Conservation (phyloP, 2,797 vertebrate species). For the Alfaro cultratus region DNA sequence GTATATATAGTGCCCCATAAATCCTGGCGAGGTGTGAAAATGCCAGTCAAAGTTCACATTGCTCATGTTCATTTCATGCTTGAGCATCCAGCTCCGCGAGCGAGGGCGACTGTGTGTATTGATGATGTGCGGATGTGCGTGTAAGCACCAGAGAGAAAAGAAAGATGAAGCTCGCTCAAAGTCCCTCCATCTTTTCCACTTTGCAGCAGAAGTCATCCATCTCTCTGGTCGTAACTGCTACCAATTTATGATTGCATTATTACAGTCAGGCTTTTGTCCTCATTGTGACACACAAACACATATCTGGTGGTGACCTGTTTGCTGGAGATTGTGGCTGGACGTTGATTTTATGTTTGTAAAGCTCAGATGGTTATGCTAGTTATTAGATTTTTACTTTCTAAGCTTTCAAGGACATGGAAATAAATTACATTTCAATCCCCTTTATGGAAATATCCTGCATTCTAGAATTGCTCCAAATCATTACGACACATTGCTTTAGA, state of each 20-base stretch:
- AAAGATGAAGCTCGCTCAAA: conserved; percentile 60
- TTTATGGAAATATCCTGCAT: conserved; percentile 11
- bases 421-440: background rate
- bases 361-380: conserved; percentile 16
- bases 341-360: conserved; percentile 31
- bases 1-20: conserved; percentile 75
- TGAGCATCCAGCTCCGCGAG: conserved; percentile 67
- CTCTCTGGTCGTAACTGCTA: conserved; percentile 73
- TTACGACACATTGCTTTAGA: background rate
- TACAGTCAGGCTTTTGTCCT: conserved; percentile 63
- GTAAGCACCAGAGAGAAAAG: conserved; percentile 64
- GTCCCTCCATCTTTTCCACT: conserved; percentile 68
- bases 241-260: conserved; percentile 77
- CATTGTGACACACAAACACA: conserved; percentile 29
- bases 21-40: conserved; percentile 71
- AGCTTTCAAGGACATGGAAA: background rate
- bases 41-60: conserved; percentile 81
- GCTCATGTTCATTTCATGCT: conserved; percentile 84
- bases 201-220: conserved; percentile 67
- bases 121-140: conserved; percentile 69
- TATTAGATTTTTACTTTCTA: background rate
- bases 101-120: conserved; percentile 59
- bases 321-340: conserved; percentile 57
- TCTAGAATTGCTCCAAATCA: conserved; percentile 1
- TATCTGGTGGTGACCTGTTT: conserved; percentile 50